A percentile compares a stretch with the other conserved stretches of the same genome.
These are phyloP conservation scores for Drosophila dunni DNA, from an alignment of 1,140 invertebrate species.

Conservation along the genomic window DNA sequence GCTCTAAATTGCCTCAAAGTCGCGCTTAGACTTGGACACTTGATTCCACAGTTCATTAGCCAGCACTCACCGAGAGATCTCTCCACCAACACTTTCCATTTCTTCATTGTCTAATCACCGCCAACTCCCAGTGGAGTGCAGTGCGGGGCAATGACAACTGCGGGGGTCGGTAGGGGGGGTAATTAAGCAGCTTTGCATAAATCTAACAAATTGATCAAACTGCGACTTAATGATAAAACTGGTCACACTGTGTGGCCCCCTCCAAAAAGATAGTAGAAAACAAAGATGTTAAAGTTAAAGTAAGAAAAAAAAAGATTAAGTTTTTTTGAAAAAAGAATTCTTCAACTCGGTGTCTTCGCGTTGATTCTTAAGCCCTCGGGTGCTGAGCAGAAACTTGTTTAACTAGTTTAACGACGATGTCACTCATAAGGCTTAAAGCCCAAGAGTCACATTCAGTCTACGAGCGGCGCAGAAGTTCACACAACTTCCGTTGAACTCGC, in stretches of 20 bases:
- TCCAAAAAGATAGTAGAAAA: neutral
- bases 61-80: conserved; percentile 16
- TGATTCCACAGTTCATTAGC: conserved; percentile 49
- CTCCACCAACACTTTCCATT: conserved; percentile 43
- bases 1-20: conserved; percentile 18
- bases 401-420: conserved; percentile 54
- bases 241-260: conserved; percentile 8
- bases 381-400: conserved; percentile 49
- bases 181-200: conserved; percentile 49
- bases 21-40: conserved; percentile 26
- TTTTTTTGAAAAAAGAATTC: neutral
- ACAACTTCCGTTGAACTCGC: conserved; percentile 14
- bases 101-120: conserved; percentile 1
- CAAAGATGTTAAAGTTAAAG: neutral
- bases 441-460: conserved; percentile 9
- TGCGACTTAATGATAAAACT: conserved; percentile 33
- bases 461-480: neutral
- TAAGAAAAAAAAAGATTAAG: too few species aligned
- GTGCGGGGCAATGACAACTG: neutral
- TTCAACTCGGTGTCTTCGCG: conserved; percentile 11
- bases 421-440: conserved; percentile 31
- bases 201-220: conserved; percentile 31
- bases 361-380: conserved; percentile 39
- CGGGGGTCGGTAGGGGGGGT: neutral
- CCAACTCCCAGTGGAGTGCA: too few species aligned